Base-by-base conservation (phyloP, 2,113 vertebrate species). In the Sorex araneus region DNA sequence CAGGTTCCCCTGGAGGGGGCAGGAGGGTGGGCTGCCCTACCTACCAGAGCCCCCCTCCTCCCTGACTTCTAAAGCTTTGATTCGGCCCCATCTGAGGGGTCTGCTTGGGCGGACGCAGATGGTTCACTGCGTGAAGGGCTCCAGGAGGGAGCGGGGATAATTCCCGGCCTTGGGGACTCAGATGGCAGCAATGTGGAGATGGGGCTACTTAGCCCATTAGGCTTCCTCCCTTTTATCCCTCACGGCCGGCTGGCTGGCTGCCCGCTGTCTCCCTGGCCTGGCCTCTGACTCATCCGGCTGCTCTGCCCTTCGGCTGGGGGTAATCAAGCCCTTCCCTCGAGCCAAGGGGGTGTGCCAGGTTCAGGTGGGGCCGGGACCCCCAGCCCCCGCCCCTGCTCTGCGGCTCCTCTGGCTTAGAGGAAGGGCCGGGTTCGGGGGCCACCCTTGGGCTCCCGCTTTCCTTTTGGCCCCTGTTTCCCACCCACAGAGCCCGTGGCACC, bases 221-320 rank as follows among this genome's bases (percentile, higher is more conserved):
- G 60, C 83, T 45, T 50, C 0, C 1, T 16, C 63, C 74, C 92
- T 95, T 94, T 96, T 57, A 71, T 70, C 8, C 74, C 84, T 84
- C 60, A 75, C 27, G n/a, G 93, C 57, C 54, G 81, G n/a, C n/a
- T n/a, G n/a, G n/a, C n/a, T n/a, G n/a, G n/a, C 45, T 64, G 64
- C 40, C 67, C 9, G 12, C 77, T 89, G 57, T 21, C 71, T 82
- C 80, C 40, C 36, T 23, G 64, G 94, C 86, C 15, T 19, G 87
- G 73, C 16, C 76, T 95, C 80, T 95, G 93, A 93, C 89, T 95
- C 92, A 92, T 84, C 43, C 60, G 18, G 87, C 92, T 95, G 89
- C 90, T 91, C 86, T 78, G 19, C 84, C 64, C 43, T 94, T 89
- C 82, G 54, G 32, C 16, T 78, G 85, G 32, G 83, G 43, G 45